Conservation (phyloP, 2,113 vertebrate genomes). For the Oophaga pumilio region DNA sequence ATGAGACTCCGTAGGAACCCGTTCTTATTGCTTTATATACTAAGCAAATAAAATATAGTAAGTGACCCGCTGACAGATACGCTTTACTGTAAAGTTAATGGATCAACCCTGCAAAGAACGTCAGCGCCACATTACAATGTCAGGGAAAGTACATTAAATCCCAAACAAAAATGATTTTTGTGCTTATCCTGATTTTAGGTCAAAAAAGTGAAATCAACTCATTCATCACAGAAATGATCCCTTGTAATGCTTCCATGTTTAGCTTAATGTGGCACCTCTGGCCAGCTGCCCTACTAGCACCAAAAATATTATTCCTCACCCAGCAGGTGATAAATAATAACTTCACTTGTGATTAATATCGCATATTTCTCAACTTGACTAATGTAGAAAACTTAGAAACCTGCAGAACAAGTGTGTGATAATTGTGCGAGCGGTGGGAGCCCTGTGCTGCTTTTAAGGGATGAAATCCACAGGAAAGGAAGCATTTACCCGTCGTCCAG, state of each 20-base stretch:
- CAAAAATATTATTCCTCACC: constrained; percentile 90
- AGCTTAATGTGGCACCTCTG: constrained; percentile 90
- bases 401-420: constrained; percentile 81
- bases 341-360: constrained; percentile 84
- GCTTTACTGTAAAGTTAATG: not conserved
- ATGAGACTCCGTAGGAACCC: not conserved
- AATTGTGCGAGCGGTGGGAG: constrained; percentile 81
- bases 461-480: constrained; percentile 77
- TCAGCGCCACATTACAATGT: not conserved
- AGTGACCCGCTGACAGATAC: not conserved
- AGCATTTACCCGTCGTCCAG: constrained; percentile 70
- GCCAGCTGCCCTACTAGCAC: constrained; percentile 84
- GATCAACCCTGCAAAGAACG: not conserved
- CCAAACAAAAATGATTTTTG: not conserved
- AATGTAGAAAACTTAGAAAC: constrained; percentile 73
- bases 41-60: not conserved
- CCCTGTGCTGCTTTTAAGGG: constrained; percentile 69
- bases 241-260: constrained; percentile 85
- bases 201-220: constrained; percentile 66
- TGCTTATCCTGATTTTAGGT: constrained; percentile 21
- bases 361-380: constrained; percentile 77
- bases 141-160: not conserved
- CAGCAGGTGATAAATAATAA: constrained; percentile 88
- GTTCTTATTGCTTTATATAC: not conserved
- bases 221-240: constrained; percentile 90